Base-by-base conservation (phyloP, 2,797 vertebrate species). In the Cyclura pinguis region DNA sequence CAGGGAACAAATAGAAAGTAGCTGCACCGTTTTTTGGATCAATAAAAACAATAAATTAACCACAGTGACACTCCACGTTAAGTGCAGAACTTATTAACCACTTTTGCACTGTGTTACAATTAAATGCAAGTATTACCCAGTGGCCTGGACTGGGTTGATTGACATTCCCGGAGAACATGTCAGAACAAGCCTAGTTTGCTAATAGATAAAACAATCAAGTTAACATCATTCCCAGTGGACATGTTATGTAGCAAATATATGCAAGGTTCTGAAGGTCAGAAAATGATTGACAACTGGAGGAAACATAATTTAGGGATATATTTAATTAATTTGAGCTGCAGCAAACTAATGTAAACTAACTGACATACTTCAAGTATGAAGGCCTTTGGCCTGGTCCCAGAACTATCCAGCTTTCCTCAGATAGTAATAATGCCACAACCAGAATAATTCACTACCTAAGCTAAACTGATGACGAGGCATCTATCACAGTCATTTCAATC, bases 251-350 rank as follows among this genome's bases (percentile, higher is more conserved):
- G 38, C 32, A 87, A 73, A 50, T 52, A 12, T 77, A 87, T 9
- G 27, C 6, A 87, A 88, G 52, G 74, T 64, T 84, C 82, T 90
- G 50, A 90, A 93, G 9, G 38, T 42, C 92, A 80, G 90, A 86
- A 89, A 35, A 57, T 69, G 59, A 67, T 55, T 69, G n/a, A 87
- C 10, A 88, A 85, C 93, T 85, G 0, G 0, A 4, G 4, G 20
- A 85, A 85, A 92, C 0, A 90, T 89, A 69, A 90, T 83, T 88
- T 67, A 83, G 81, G 62, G 16, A 9, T 89, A 83, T 24, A 47
- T 89, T 88, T 92, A 89, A 91, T 88, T 91, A 62, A 92, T 91
- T 4, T 74, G 35, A 92, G 64, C 32, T 77, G 22, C 42, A 74
- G 22, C 50, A 87, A 89, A 78, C 72, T 35, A 77, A 76, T 90